These are phyloP conservation scores for Plebejus melissa DNA, from an alignment of 2,888 invertebrate species.

Conservation along the genomic window DNA sequence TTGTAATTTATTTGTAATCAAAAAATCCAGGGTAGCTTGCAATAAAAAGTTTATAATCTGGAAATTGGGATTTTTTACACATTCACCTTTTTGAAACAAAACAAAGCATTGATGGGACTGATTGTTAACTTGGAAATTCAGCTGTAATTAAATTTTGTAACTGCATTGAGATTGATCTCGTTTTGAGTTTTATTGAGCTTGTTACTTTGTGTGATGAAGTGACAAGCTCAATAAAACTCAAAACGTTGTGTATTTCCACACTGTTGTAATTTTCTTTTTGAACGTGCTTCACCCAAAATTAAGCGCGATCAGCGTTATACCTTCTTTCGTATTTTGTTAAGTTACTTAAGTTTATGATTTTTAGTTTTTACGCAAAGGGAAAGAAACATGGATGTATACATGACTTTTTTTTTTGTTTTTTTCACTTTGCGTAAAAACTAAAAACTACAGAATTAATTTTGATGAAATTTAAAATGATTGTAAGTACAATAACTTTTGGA, in stretches of 20 bases:
- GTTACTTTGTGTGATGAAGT: neutral
- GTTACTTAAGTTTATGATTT: no score
- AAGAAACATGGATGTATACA: no score
- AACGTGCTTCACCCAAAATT: neutral
- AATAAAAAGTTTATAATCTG: neutral
- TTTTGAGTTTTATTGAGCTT: neutral
- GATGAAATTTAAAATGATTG: no score
- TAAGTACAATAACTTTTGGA: neutral
- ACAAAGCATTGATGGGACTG: neutral
- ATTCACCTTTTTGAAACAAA: neutral
- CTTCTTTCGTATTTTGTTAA: no score
- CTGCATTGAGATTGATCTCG: constrained; percentile 9
- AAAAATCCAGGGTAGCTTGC: neutral
- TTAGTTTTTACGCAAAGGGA: no score
- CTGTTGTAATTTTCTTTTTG: neutral
- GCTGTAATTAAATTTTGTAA: neutral
- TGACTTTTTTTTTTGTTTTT: no score
- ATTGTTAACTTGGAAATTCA: neutral
- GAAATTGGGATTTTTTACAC: neutral
- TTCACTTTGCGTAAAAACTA: no score
- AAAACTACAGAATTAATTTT: no score
- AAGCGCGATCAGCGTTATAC: no score
- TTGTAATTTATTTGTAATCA: no score
- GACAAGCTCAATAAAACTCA: no score
- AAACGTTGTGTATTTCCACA: neutral